Evolutionary conservation across 2,797 vertebrate genomes (phyloP).

Genomic region (Coranthus polyacanthus): DNA sequence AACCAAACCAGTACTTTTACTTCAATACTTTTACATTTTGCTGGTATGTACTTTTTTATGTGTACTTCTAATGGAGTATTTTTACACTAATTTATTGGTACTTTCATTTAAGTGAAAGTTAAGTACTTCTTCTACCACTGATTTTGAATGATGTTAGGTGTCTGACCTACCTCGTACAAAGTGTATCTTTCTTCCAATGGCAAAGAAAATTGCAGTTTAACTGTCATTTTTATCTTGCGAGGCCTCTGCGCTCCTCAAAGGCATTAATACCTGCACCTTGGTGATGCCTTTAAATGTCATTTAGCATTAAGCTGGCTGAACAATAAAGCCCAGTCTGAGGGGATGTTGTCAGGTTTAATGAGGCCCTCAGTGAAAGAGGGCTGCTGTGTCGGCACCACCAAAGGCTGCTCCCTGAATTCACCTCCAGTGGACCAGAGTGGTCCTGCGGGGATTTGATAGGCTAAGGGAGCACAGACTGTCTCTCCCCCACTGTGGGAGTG

Average conservation of each 20-base stretch:
- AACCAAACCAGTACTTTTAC: too few relatives aligned
- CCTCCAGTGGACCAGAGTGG: slow-evolving; percentile 73
- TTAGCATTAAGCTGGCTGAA: slow-evolving; percentile 75
- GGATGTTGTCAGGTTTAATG: slow-evolving; percentile 79
- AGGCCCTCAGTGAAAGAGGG: slow-evolving; percentile 72
- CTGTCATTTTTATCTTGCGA: slow-evolving; percentile 60
- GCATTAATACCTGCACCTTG: slow-evolving; percentile 72
- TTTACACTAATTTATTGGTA: too few relatives aligned
- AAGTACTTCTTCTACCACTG: too few relatives aligned
- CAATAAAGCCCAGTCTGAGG: slow-evolving; percentile 70
- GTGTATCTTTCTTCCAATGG: slow-evolving; percentile 30
- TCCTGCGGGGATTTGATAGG: slow-evolving; percentile 76
- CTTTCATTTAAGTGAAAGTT: too few relatives aligned
- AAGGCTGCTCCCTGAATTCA: slow-evolving; percentile 76
- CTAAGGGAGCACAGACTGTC: slow-evolving; percentile 68
- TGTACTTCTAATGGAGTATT: too few relatives aligned
- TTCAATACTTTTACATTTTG: too few relatives aligned
- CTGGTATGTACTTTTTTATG: too few relatives aligned
- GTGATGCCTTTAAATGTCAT: slow-evolving; percentile 79
- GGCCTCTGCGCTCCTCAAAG: slow-evolving; percentile 50
- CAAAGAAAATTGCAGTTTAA: slow-evolving; percentile 48
- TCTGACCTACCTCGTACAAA: slow-evolving; percentile 20
- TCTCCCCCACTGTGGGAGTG: slow-evolving; percentile 60
- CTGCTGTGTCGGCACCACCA: slow-evolving; percentile 78
- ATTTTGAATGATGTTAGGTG: too few relatives aligned